These are phyloP conservation scores for Zeuzera pyrina DNA, from an alignment of 2,888 invertebrate genomes.

Conservation along the genomic window DNA sequence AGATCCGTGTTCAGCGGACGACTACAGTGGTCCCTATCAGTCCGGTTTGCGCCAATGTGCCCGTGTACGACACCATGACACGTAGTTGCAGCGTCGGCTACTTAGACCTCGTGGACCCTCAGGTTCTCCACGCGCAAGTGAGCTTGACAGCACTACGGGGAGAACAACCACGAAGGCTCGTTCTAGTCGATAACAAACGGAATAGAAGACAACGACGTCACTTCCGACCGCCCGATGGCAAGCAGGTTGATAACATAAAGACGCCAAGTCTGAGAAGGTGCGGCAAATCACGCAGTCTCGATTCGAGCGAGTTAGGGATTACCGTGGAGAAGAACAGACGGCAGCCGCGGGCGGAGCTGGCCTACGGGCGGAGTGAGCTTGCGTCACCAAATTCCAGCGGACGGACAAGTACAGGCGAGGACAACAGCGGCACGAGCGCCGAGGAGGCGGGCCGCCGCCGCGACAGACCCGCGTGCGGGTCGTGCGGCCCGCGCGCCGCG, in stretches of 20 bases:
- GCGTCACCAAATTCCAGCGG: slow-evolving; percentile 30
- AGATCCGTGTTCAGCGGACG: slow-evolving; percentile 49
- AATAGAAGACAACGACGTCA: slow-evolving; percentile 56
- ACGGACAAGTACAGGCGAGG: slow-evolving; percentile 34
- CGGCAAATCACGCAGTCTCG: slow-evolving; percentile 87
- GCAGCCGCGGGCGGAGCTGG: slow-evolving; percentile 21
- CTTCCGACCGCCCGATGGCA: slow-evolving; percentile 39
- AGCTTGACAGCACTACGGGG: slow-evolving; percentile 79
- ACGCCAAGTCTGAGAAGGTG: slow-evolving; percentile 76
- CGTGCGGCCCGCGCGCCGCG: slow-evolving; percentile 21
- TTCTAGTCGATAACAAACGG: slow-evolving; percentile 78
- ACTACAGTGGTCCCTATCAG: slow-evolving; percentile 79
- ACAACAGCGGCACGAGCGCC: slow-evolving; percentile 31
- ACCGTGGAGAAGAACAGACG: slow-evolving; percentile 57
- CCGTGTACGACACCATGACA: slow-evolving; percentile 78
- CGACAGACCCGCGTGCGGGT: slow-evolving; percentile 34
- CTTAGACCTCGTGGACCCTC: slow-evolving; percentile 85
- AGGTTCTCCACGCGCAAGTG: slow-evolving; percentile 82
- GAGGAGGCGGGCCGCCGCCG: slow-evolving; percentile 28
- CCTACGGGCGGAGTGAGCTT: slow-evolving; percentile 17
- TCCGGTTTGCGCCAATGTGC: slow-evolving; percentile 62
- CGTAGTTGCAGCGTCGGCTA: slow-evolving; percentile 92
- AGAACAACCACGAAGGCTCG: slow-evolving; percentile 83
- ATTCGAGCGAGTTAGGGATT: slow-evolving; percentile 85
- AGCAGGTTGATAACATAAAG: slow-evolving; percentile 26